Percentiles rank a stretch among this genome's conserved stretches.
These are phyloP conservation scores for Cybosia mesomella DNA, from an alignment of 2,888 invertebrate species.

Conservation along the genomic window DNA sequence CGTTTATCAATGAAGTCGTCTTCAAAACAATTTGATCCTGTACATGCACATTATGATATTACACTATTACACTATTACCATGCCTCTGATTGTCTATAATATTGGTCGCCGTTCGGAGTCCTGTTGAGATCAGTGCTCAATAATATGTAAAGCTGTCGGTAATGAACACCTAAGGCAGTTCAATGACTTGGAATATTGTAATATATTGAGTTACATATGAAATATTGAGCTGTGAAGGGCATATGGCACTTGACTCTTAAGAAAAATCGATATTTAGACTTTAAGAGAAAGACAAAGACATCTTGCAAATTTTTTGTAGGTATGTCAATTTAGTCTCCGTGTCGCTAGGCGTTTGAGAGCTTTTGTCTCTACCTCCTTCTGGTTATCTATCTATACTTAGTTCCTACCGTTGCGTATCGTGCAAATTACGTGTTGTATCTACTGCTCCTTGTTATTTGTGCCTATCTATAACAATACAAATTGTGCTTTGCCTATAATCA, in stretches of 20 bases:
- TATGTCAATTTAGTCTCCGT: neutral
- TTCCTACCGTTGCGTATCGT: neutral
- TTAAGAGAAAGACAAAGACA: neutral
- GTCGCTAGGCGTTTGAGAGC: neutral
- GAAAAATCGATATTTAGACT: neutral
- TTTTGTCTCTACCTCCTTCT: neutral
- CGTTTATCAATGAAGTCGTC: constrained; percentile 17
- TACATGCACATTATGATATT: neutral
- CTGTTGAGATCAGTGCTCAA: too few relatives aligned
- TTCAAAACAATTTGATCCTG: neutral
- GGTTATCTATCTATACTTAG: neutral
- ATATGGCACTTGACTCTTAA: neutral
- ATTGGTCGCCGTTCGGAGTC: too few relatives aligned
- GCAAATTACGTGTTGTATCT: constrained; percentile 10
- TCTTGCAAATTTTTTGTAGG: neutral
- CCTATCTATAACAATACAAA: constrained; percentile 9
- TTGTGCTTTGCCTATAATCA: constrained; percentile 8
- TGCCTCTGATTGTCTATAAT: neutral
- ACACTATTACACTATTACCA: neutral
- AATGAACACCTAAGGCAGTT: neutral
- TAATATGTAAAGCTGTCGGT: too few relatives aligned
- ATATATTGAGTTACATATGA: neutral
- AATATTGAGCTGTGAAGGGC: neutral
- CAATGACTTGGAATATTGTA: neutral
- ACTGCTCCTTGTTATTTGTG: constrained; percentile 1